phyloP scores from a whole-genome alignment of 2,113 vertebrate species.

The Pomatostomus ruficeps region DNA sequence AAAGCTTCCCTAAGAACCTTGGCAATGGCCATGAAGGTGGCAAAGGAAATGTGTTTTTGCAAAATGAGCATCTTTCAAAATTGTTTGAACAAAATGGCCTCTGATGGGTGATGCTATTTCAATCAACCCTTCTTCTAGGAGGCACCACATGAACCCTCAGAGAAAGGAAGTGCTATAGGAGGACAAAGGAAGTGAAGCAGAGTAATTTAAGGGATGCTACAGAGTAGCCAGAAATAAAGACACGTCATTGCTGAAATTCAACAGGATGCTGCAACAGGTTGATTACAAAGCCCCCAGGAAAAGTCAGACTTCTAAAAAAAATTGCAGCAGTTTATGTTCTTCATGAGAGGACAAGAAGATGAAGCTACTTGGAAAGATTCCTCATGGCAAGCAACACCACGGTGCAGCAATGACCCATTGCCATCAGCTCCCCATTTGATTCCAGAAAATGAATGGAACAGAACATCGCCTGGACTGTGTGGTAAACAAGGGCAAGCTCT shows the following conservation, averaged over 20 bases:
- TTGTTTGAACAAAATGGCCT: neutral
- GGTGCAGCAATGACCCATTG: neutral
- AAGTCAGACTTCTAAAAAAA: neutral
- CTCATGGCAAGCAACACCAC: rapidly evolving
- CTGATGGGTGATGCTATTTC: neutral
- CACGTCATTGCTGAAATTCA: neutral
- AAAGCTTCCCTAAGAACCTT: neutral
- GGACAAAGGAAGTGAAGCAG: neutral
- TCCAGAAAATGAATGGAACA: neutral
- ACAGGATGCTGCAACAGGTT: neutral
- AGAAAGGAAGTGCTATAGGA: rapidly evolving
- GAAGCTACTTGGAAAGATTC: neutral
- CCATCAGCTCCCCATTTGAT: neutral
- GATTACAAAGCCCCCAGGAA: neutral
- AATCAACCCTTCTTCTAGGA: neutral
- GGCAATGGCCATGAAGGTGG: rapidly evolving
- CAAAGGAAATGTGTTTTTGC: neutral
- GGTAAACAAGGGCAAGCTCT: neutral
- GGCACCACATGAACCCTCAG: neutral
- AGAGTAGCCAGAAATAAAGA: neutral
- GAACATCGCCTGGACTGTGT: rapidly evolving
- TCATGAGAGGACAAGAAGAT: rapidly evolving
- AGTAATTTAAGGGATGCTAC: neutral
- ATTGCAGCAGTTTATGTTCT: neutral
- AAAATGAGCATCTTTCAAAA: neutral